phyloP scores from a whole-genome alignment of 2,113 vertebrate species.

The Amphilophus citrinellus region DNA sequence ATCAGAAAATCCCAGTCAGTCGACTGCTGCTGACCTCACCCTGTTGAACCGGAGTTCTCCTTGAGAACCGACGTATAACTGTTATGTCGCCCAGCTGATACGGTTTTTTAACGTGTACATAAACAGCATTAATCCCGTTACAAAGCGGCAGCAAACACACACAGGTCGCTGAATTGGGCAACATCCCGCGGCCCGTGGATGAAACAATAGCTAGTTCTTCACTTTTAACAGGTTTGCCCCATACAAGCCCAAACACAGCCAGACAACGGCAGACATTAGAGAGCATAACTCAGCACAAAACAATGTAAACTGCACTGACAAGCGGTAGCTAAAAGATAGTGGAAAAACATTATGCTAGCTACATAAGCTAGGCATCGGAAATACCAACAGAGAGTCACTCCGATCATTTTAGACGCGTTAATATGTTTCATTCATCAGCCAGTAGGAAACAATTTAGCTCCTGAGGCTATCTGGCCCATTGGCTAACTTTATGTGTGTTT shows the following conservation, averaged over 20 bases:
- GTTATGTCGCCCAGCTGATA: not conserved
- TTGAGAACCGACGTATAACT: not conserved
- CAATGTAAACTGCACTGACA: not conserved
- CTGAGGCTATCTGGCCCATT: not conserved
- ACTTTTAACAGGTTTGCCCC: not conserved
- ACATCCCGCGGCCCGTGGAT: not conserved
- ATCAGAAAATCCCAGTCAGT: slow-evolving; percentile 10
- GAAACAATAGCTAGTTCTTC: not conserved
- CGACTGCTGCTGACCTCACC: slow-evolving; percentile 28
- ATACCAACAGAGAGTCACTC: not conserved
- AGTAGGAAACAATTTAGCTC: not conserved
- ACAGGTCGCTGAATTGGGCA: not conserved
- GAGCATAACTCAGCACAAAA: not conserved
- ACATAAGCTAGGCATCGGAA: not conserved
- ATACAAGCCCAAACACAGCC: not conserved
- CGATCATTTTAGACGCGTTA: not conserved
- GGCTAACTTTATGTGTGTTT: slow-evolving; percentile 27
- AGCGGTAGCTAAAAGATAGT: not conserved
- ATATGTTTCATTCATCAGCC: not conserved
- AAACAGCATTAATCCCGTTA: not conserved
- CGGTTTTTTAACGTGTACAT: not conserved
- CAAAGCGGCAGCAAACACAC: not conserved
- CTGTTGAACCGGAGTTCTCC: not conserved
- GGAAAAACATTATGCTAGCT: not conserved
- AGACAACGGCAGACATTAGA: not conserved